Base-by-base conservation (phyloP, 1,140 invertebrate genomes). In the Matsumurasca onukii region DNA sequence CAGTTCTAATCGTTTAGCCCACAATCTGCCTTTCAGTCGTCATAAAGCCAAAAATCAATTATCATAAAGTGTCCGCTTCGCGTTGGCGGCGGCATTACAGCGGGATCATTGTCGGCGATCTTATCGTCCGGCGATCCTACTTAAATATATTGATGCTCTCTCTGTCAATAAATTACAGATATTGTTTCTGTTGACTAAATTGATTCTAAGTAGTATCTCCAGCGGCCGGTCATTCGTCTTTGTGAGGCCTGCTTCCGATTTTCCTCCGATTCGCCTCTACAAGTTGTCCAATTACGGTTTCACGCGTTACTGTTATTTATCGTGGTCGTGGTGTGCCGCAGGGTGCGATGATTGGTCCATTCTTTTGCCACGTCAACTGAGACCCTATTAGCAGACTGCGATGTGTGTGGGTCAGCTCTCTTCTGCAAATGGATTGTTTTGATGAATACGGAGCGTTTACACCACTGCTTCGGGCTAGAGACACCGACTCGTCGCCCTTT, bases 241-340 rank as follows among this genome's bases (percentile, higher is more conserved):
- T 59, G 55, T 59, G 55, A n/a, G 55, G 55, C 25, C 55, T 59
- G 55, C 55, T 59, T 59, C 55, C 55, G 55, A 59, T 59, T 59
- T 59, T 59, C 30, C 55, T 59, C 30, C 24, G 55, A 59, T 59
- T 59, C 30, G 55, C 55, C 30, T 27, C 24, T 59, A 59, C 55
- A 59, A 24, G 55, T 59, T 59, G 55, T 59, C 55, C 55, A 59
- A 59, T 59, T 59, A 59, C 55, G 3, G 55, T 59, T 59, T 59
- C 55, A 59, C 55, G 55, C 55, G 55, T 59, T 59, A 59, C 55
- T 27, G 55, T 59, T 59, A 59, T 59, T 24, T 13, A 59, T 59
- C 34, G 34, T 17, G 55, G 55, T 59, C 55, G 55, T 59, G 55
- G 55, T 2, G 55, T 59, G 55, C 55, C 55, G 24, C 55, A 59